Evolutionary conservation across 2,797 vertebrate genomes (phyloP), one percentile per base, ranked within the genome.

Genomic region (Tadarida brasiliensis): DNA sequence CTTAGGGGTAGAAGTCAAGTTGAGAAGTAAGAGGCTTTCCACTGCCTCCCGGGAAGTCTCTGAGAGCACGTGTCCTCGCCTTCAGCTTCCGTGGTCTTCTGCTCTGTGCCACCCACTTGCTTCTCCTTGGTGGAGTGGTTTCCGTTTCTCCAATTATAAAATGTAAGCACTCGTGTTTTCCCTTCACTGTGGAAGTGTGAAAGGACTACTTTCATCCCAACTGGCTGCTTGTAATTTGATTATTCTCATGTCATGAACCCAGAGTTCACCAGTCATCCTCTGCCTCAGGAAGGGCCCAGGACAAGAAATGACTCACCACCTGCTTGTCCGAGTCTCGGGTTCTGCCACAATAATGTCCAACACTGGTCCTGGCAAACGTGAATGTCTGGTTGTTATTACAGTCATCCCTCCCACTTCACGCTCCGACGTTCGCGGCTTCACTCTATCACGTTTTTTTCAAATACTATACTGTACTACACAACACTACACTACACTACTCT

Each of bases 201-300:
- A 87, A 71, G 49, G 16, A 54, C 28, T 8, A 20, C 78, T 82
- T 92, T 71, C 10, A 61, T 56, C 11, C 39, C 9, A 22, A 7
- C 12, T 73, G 57, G 28, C 17, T 74, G 65, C 74, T 92, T 86
- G 47, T 11, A 67, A 86, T 74, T 80, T 89, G 90, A 44, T 56
- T 67, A 84, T 30, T 78, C 16, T 83, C 17, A 28, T 20, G 2
- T 12, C 47, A 22, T 54, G 84, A 81, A 39, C 39, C 20, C 17
- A 35, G 84, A 59, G 28, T 39, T 39, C 6, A 47, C 9, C 28
- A 17, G 20, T 51, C 24, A 11, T 95, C 19, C 20, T 65, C 11
- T 26, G 73, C 11, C 35, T 33, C 59, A 39, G 24, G 56, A 74
- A 39, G 67, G 73, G n/a, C 54, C 68, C 51, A 68, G 80, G 28